Percentiles rank a stretch among this genome's conserved stretches.
Evolutionary conservation across 2,888 invertebrate genomes (phyloP).

Genomic region (Oscheius sp.): DNA sequence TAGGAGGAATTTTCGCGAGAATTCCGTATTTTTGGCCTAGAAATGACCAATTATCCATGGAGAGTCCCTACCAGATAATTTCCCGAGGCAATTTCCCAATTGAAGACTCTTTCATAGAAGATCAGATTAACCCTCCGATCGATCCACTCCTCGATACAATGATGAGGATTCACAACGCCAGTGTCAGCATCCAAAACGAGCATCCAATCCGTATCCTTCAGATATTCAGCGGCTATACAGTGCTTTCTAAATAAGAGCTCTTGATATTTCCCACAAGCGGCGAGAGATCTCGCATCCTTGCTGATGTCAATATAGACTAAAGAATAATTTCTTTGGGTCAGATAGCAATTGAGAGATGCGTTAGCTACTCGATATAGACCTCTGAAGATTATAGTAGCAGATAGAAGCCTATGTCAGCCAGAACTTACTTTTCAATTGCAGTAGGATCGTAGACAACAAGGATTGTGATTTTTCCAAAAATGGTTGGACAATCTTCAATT

Average conservation of each 20-base stretch:
- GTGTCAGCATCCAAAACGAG: conserved; percentile 69
- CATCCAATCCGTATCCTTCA: conserved; percentile 67
- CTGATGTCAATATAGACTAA: conserved; percentile 60
- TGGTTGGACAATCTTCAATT: conserved; percentile 45
- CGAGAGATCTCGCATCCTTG: conserved; percentile 52
- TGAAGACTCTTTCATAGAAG: conserved; percentile 69
- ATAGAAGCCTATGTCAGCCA: neutral
- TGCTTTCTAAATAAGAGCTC: conserved; percentile 68
- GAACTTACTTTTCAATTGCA: conserved; percentile 45
- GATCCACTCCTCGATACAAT: conserved; percentile 69
- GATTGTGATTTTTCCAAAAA: conserved; percentile 54
- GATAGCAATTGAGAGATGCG: conserved; percentile 61
- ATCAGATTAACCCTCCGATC: conserved; percentile 65
- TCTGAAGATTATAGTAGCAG: neutral
- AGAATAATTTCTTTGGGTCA: conserved; percentile 60
- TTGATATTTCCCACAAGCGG: conserved; percentile 53
- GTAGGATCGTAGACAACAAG: conserved; percentile 53
- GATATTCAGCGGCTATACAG: conserved; percentile 66
- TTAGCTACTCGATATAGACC: conserved; percentile 64
- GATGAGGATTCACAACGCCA: conserved; percentile 68
- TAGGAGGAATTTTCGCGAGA: conserved; percentile 44
- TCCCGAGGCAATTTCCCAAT: conserved; percentile 68
- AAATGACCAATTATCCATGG: neutral
- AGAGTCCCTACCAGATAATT: conserved; percentile 60
- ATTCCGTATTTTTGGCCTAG: conserved; percentile 50